phyloP scores from a whole-genome alignment of 2,113 vertebrate species.

The Archilochus colubris region DNA sequence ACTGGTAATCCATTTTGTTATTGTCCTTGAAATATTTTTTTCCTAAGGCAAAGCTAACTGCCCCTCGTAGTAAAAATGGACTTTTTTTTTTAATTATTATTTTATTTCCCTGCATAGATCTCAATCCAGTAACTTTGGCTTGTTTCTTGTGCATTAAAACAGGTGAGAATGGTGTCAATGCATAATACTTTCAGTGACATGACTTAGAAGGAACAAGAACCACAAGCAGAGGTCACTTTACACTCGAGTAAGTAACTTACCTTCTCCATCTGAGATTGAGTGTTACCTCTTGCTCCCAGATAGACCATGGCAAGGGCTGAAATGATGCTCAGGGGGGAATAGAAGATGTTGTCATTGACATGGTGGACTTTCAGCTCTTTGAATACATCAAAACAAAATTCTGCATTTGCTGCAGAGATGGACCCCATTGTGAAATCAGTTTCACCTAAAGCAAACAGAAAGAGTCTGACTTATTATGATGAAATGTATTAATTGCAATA shows the following conservation, averaged over 20 bases:
- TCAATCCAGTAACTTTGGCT: neutral
- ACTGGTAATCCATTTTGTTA: neutral
- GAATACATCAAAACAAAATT: constrained; percentile 81
- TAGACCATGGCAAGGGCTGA: constrained; percentile 83
- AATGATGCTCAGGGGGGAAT: constrained; percentile 85
- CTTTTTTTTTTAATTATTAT: no score
- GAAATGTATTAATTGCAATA: neutral
- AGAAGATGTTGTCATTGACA: constrained; percentile 77
- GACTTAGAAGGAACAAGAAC: neutral
- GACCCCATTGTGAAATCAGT: constrained; percentile 49
- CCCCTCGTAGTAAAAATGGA: neutral
- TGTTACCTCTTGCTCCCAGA: constrained; percentile 82
- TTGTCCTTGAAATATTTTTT: neutral
- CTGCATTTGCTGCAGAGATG: constrained; percentile 75
- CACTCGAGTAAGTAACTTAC: constrained; percentile 58
- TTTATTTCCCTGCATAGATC: neutral
- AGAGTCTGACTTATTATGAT: neutral
- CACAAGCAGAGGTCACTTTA: neutral
- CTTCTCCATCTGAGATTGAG: constrained; percentile 83
- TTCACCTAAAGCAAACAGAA: neutral
- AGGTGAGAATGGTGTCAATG: neutral
- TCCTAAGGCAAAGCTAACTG: neutral
- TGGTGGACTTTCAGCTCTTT: constrained; percentile 72
- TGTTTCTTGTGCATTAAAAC: neutral
- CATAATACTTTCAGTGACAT: neutral